Conservation (phyloP, 1,140 invertebrate genomes). For the Colletes latitarsis region DNA sequence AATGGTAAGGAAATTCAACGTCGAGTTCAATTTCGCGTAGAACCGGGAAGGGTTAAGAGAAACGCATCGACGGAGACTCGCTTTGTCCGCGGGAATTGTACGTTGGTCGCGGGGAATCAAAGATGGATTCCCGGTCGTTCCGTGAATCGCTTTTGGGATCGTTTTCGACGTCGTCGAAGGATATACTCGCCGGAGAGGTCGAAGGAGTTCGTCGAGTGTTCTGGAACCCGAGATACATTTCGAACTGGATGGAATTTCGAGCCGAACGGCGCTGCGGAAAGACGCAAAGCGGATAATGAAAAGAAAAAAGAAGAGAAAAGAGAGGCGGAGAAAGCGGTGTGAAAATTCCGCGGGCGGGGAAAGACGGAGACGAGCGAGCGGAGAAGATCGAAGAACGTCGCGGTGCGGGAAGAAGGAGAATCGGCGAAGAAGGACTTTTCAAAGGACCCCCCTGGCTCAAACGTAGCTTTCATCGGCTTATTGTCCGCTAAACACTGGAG, state of each 20-base stretch:
- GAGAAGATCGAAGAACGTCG: slow-evolving; percentile 11
- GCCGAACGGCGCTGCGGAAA: not conserved
- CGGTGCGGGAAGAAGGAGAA: slow-evolving; percentile 11
- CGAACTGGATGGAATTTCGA: slow-evolving; percentile 1
- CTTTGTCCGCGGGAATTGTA: slow-evolving; percentile 1
- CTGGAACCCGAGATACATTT: not conserved
- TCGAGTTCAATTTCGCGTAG: no score
- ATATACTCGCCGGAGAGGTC: slow-evolving; percentile 17
- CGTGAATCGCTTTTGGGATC: slow-evolving; percentile 27
- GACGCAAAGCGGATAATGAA: slow-evolving; percentile 31
- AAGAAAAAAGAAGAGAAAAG: not conserved
- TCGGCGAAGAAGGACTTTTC: slow-evolving; percentile 62
- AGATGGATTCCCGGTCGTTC: slow-evolving; percentile 24
- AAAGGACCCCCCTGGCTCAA: slow-evolving; percentile 64
- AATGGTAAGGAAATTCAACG: no score
- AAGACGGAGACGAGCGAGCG: not conserved
- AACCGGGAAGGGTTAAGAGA: no score
- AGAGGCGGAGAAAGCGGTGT: slow-evolving; percentile 16
- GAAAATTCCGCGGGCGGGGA: slow-evolving; percentile 54
- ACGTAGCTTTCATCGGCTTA: slow-evolving; percentile 71
- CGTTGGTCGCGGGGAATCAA: slow-evolving; percentile 14
- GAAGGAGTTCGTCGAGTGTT: slow-evolving; percentile 4
- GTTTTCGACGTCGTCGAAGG: slow-evolving; percentile 24
- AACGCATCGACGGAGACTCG: not conserved
- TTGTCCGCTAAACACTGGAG: slow-evolving; percentile 69